Base-by-base conservation (phyloP, 64 coral and sea anemone genomes). In the Montipora cactus region DNA sequence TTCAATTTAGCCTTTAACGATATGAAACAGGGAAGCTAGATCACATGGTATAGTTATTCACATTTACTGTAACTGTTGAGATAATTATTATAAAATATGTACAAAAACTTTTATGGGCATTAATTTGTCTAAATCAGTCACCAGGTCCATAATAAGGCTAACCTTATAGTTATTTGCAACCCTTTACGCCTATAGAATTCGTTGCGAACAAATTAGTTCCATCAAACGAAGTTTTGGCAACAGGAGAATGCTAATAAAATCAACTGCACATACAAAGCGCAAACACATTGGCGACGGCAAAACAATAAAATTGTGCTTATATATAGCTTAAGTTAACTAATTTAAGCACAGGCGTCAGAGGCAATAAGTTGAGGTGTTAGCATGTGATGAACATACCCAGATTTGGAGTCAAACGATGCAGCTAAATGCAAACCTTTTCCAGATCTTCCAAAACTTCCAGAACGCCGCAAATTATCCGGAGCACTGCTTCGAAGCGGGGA, bases 401-500 rank as follows among this genome's bases (percentile, higher is more conserved):
- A 71, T 86, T 86, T 92, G 49, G 88, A 86, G 37, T 98, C 96
- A 52, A 98, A 92, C 2, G 96, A 98, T 58, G 96, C 96, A 7
- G 96, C 96, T 21, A 98, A 78, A 72, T 86, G 67, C 59, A 80
- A 75, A n/a, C 83, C 71, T 92, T 67, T 78, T 14, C 92, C 95
- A 0, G 96, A 98, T 79, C 95, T 98, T 19, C 96, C 93, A 77
- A 98, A 95, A 66, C 93, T 98, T 28, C 96, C 96, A 74, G 96
- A 98, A 58, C 89, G 96, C 47, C 96, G 92, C 44, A 95, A 47
- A 91, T 87, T 95, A 5, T 86, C 92, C 2, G 96, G 89, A 5
- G 96, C 87, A 22, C 16, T 83, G 67, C 84, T 98, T 21, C 96
- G 78, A 48, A 98, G 76, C 1, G 96, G 96, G 45, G 96, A 98